Evolutionary conservation across 2,113 vertebrate genomes (phyloP).

Genomic region (Symphodus melops): DNA sequence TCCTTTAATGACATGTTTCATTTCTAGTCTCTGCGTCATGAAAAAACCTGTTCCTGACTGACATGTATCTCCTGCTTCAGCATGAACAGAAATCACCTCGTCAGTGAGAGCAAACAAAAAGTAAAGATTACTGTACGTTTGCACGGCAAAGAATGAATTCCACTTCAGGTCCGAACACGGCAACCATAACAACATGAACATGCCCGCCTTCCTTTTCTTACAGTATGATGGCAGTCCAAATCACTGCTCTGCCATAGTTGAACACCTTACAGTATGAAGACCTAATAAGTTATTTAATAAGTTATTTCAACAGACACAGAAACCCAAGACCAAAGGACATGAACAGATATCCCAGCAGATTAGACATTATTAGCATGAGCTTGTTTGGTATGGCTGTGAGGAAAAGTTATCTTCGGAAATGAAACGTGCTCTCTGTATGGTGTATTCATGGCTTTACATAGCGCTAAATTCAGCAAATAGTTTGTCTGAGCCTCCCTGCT

Average conservation of each 20-base stretch:
- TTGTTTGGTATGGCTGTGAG: conserved; percentile 66
- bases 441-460: conserved; percentile 66
- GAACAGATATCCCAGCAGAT: conserved; percentile 63
- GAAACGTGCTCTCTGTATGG: conserved; percentile 52
- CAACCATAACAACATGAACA: conserved; percentile 59
- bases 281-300: conserved; percentile 58
- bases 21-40: conserved; percentile 33
- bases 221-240: conserved; percentile 56
- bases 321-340: conserved; percentile 44
- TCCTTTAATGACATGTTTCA: conserved; percentile 55
- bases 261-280: conserved; percentile 53
- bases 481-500: conserved; percentile 55
- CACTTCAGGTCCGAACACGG: conserved; percentile 74
- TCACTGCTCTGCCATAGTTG: conserved; percentile 33
- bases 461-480: conserved; percentile 70
- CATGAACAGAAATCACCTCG: conserved; percentile 35
- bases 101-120: conserved; percentile 59
- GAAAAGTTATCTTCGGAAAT: conserved; percentile 70
- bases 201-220: conserved; percentile 44
- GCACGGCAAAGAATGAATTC: conserved; percentile 55
- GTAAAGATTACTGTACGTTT: conserved; percentile 54
- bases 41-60: conserved; percentile 45
- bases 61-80: conserved; percentile 25
- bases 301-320: conserved; percentile 60
- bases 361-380: conserved; percentile 67